Percentiles rank a stretch among this genome's conserved stretches.
phyloP scores from a whole-genome alignment of 2,797 vertebrate species.

The Lycodopsis pacificus region DNA sequence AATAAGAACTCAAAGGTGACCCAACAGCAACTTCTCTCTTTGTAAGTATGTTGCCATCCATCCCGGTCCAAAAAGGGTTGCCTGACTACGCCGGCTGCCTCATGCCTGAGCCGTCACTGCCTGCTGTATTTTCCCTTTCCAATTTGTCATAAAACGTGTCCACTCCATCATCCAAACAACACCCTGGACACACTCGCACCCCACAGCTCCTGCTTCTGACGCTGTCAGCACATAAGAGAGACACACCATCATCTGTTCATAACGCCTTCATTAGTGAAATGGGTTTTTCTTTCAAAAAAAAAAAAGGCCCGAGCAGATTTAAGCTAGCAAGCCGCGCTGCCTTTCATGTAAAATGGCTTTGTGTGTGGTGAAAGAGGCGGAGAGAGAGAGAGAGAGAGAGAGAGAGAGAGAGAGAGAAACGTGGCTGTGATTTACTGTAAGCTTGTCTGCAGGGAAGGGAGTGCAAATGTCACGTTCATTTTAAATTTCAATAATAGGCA shows the following conservation, averaged over 20 bases:
- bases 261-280: constrained; percentile 42
- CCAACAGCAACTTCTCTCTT: constrained; percentile 1
- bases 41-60: constrained; percentile 48
- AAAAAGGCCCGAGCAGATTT: constrained; percentile 6
- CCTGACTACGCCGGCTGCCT: constrained; percentile 55
- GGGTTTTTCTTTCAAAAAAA: constrained; percentile 11
- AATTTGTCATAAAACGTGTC: constrained; percentile 72
- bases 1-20: constrained; percentile 2
- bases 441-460: constrained; percentile 41
- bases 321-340: constrained; percentile 17
- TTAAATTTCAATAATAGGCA: constrained; percentile 80
- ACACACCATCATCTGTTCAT: constrained; percentile 57
- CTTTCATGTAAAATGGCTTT: constrained; percentile 37
- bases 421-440: constrained; percentile 70
- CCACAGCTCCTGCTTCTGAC: constrained; percentile 49
- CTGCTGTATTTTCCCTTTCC: constrained; percentile 63
- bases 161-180: constrained; percentile 64
- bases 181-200: constrained; percentile 44
- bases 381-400: constrained; percentile 11
- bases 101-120: constrained; percentile 56
- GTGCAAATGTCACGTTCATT: constrained; percentile 55
- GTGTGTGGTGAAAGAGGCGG: constrained; percentile 7
- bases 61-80: constrained; percentile 51
- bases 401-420: constrained; percentile 27
- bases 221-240: constrained; percentile 61